Evolutionary conservation across 2,797 vertebrate genomes (phyloP).

Genomic region (Fistularia commersonii): DNA sequence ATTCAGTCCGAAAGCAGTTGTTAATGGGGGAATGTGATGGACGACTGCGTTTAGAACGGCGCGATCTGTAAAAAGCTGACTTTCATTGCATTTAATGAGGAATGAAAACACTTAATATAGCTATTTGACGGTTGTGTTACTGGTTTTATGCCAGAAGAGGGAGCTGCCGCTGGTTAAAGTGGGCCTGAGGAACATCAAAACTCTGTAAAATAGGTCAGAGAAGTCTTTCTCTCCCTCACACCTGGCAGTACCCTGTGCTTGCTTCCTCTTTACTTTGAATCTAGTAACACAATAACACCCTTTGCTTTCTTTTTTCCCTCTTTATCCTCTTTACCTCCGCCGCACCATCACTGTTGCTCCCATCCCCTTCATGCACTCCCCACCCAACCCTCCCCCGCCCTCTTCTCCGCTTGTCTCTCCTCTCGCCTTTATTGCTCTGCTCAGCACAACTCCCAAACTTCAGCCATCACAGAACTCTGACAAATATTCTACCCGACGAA

Average conservation of each 20-base stretch:
- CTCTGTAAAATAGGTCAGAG: slow-evolving; percentile 69
- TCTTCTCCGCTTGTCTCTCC: slow-evolving; percentile 20
- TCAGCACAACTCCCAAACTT: slow-evolving; percentile 70
- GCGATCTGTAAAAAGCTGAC: slow-evolving; percentile 35
- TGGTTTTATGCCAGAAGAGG: slow-evolving; percentile 62
- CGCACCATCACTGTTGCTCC: neutral
- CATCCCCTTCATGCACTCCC: slow-evolving; percentile 3
- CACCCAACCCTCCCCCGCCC: slow-evolving; percentile 20
- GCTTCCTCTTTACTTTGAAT: slow-evolving; percentile 25
- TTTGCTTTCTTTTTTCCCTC: slow-evolving; percentile 9
- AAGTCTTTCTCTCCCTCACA: slow-evolving; percentile 42
- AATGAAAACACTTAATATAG: slow-evolving; percentile 37
- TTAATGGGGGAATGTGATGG: slow-evolving; percentile 38
- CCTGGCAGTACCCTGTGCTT: slow-evolving; percentile 29
- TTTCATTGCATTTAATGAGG: slow-evolving; percentile 56
- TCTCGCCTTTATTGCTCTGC: slow-evolving; percentile 50
- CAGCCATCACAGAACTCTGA: slow-evolving; percentile 65
- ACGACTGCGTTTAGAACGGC: slow-evolving; percentile 30
- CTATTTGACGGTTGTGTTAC: slow-evolving; percentile 20
- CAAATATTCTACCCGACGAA: slow-evolving; percentile 63
- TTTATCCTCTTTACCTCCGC: neutral
- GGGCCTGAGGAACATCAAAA: slow-evolving; percentile 29
- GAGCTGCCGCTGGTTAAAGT: slow-evolving; percentile 49
- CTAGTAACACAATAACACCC: slow-evolving; percentile 26
- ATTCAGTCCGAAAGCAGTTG: slow-evolving; percentile 43